Evolutionary conservation across 2,113 vertebrate species (phyloP).

Genomic region (Xenopus borealis): DNA sequence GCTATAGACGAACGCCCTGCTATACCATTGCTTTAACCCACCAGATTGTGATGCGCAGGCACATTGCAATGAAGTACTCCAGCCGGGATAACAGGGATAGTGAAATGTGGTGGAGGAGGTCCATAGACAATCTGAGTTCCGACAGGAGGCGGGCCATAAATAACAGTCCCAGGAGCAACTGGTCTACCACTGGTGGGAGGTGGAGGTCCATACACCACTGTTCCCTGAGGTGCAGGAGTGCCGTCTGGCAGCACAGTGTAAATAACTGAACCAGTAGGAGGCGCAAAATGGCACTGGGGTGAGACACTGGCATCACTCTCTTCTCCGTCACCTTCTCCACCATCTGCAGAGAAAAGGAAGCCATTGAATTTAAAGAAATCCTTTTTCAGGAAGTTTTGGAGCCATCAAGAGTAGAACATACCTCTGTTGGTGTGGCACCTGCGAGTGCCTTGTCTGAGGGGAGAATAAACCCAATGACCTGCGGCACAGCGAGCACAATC

Average conservation of each 20-base stretch:
- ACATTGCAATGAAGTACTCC: conserved; percentile 76
- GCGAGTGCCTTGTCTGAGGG: conserved; percentile 49
- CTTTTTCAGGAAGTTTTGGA: neutral
- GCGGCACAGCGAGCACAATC: conserved; percentile 26
- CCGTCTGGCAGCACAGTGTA: conserved; percentile 72
- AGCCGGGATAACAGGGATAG: conserved; percentile 63
- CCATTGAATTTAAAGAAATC: neutral
- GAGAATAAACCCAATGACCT: conserved; percentile 72
- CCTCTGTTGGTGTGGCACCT: conserved; percentile 56
- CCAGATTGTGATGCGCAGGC: conserved; percentile 71
- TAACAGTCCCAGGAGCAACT: conserved; percentile 60
- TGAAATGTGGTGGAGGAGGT: conserved; percentile 62
- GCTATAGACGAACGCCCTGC: too few relatives aligned
- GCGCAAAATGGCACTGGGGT: conserved; percentile 52
- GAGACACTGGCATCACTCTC: conserved; percentile 53
- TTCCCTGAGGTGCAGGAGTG: conserved; percentile 63
- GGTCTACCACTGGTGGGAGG: conserved; percentile 52
- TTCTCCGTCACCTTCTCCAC: conserved; percentile 55
- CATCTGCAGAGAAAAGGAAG: conserved; percentile 46
- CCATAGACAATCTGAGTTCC: conserved; percentile 65
- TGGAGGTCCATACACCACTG: conserved; percentile 63
- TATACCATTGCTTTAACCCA: conserved; percentile 51
- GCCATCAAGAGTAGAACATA: conserved; percentile 37
- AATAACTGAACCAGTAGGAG: conserved; percentile 63
- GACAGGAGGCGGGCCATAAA: conserved; percentile 66